Percentiles rank a stretch among this genome's conserved stretches.
Evolutionary conservation across 2,888 invertebrate species (phyloP).

Genomic region (Carabus problematicus): DNA sequence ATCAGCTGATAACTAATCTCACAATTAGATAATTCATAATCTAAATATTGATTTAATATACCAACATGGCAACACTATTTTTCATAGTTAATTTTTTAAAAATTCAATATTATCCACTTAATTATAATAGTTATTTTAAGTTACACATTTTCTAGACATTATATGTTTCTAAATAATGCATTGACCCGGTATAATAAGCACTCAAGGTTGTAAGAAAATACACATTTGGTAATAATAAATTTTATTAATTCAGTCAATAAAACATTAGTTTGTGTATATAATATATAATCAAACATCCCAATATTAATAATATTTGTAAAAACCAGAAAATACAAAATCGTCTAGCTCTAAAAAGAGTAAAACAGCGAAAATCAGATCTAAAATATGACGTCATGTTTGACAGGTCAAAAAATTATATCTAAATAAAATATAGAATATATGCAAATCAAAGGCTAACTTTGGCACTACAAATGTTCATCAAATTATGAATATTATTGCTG

Average conservation of each 20-base stretch:
- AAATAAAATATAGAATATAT: conserved; percentile 26
- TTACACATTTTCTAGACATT: too few relatives aligned
- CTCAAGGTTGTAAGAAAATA: not conserved
- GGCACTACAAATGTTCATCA: conserved; percentile 3
- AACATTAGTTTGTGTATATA: conserved; percentile 12
- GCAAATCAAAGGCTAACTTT: conserved; percentile 12
- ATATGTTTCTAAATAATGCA: not conserved
- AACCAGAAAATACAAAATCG: conserved; percentile 3
- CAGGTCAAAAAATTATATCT: conserved; percentile 9
- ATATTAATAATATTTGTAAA: conserved; percentile 11
- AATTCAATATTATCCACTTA: too few relatives aligned
- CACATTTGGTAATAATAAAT: not conserved
- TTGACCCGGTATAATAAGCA: not conserved
- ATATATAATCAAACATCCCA: conserved; percentile 29
- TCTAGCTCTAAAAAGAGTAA: conserved; percentile 1
- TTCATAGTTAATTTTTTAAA: too few relatives aligned
- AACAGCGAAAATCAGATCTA: conserved; percentile 26
- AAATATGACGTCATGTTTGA: conserved; percentile 11
- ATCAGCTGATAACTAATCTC: too few relatives aligned
- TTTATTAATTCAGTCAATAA: conserved; percentile 4
- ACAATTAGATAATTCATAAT: too few relatives aligned
- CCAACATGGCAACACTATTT: too few relatives aligned
- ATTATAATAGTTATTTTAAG: too few relatives aligned
- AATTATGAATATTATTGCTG: too few relatives aligned
- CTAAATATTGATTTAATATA: too few relatives aligned